Conservation (phyloP, 53 echinoderm and acorn worm genomes). For the Henricia sp. region DNA sequence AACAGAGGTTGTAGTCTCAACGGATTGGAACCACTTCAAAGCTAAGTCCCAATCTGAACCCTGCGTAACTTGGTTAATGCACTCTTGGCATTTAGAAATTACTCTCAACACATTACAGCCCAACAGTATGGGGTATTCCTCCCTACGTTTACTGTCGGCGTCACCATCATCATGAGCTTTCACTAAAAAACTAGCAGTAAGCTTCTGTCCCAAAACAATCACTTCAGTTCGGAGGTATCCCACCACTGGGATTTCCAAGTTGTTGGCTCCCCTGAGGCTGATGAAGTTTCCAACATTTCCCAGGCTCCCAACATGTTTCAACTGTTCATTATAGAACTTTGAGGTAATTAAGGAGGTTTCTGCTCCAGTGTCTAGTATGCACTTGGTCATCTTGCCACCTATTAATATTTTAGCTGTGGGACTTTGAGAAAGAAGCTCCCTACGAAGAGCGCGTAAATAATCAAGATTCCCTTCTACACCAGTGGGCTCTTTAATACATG, state of each 20-base stretch:
- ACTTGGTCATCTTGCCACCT: not conserved
- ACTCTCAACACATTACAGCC: no score
- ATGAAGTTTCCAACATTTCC: not conserved
- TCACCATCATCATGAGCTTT: no score
- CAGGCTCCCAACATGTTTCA: not conserved
- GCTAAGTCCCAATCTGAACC: no score
- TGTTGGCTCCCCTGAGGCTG: not conserved
- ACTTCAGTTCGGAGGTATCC: no score
- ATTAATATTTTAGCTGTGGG: conserved; percentile 6
- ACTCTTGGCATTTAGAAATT: no score
- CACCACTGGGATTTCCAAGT: conserved; percentile 1
- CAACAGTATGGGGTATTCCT: no score
- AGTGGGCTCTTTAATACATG: not conserved
- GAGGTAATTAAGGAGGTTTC: conserved; percentile 13
- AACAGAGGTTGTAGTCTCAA: no score
- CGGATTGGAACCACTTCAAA: no score
- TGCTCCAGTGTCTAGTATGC: conserved; percentile 20
- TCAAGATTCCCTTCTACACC: not conserved
- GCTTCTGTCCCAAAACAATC: no score
- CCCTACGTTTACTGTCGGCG: no score
- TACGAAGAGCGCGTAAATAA: not conserved
- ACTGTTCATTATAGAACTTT: not conserved
- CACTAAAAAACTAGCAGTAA: no score
- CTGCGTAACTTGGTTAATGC: no score
- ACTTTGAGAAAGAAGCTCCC: not conserved